These are phyloP conservation scores for Aleiodes sp. DNA, from an alignment of 1,140 invertebrate species.

Conservation along the genomic window DNA sequence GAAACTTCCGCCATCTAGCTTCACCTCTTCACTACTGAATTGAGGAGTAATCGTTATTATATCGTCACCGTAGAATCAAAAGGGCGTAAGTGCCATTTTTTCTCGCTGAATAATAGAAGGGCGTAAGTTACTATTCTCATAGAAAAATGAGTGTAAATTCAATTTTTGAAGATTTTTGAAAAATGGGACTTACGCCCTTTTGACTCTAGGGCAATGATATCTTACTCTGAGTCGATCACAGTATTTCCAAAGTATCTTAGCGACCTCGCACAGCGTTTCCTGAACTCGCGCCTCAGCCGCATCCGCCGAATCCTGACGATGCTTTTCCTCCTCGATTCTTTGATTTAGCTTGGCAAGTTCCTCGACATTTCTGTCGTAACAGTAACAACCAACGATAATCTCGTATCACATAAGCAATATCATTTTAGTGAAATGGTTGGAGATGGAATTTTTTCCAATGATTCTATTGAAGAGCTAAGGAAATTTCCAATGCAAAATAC, in stretches of 20 bases:
- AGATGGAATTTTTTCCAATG: not conserved
- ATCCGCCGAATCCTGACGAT: conserved; percentile 58
- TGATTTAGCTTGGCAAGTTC: conserved; percentile 71
- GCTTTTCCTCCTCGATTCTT: conserved; percentile 66
- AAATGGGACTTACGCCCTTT: not conserved
- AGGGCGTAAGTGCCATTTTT: no score
- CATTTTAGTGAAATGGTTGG: not conserved
- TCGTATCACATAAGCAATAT: not conserved
- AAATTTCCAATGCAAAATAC: no score
- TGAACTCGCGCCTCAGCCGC: conserved; percentile 62
- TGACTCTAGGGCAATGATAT: no score
- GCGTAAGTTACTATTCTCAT: no score
- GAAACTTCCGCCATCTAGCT: no score
- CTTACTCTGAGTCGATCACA: conserved; percentile 56
- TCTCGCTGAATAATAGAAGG: no score
- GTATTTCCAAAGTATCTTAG: conserved; percentile 46
- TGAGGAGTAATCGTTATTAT: no score
- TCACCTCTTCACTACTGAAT: no score
- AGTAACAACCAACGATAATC: conserved; percentile 46
- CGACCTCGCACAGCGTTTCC: conserved; percentile 53
- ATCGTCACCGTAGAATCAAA: no score
- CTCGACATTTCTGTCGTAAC: conserved; percentile 77
- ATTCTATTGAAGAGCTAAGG: no score
- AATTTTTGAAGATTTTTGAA: not conserved
- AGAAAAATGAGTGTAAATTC: no score